Evolutionary conservation across 2,888 invertebrate genomes (phyloP), one percentile per base, ranked within the genome.

Genomic region (Pterostichus madidus): DNA sequence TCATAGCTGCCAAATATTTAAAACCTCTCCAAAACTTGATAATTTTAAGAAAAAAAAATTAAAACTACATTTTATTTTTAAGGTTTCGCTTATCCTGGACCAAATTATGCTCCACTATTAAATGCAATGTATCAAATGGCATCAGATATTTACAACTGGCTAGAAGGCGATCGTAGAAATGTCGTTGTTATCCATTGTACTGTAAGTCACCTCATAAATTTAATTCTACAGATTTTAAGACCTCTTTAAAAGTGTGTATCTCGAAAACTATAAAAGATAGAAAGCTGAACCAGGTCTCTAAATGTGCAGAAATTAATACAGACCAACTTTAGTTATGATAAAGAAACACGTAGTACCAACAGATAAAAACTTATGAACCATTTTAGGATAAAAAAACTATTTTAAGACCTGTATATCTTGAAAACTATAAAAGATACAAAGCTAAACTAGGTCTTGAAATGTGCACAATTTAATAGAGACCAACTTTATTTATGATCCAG

Each of bases 111-210:
- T 0, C 98, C 98, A 0, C 91, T 96, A 64, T 91, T 98, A 32
- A 94, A 95, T 78, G 95, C 95, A 0, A 91, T 96, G 75, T 97
- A 96, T 89, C 95, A 95, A 78, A 91, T 98, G 56, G 95, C 97
- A 87, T 95, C 96, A 87, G 96, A 96, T 88, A 96, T 98, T 93
- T 96, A 96, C 90, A 94, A 95, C 85, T 97, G 96, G 90, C 91
- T 98, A 68, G 93, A 93, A 68, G 95, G 95, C 83, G 96, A 97
- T 88, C 94, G 95, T 10, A 93, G 95, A 86, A 96, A 96, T 87
- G 94, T 97, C 35, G 93, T 95, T 76, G 95, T 97, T 64, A 93
- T 99, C 59, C 96, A 96, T 86, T 97, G 97, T 87, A 92, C 93
- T 90, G 96, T 96, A 88, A 91, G 92, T 91, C 8, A 17, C 13